A percentile compares a stretch with the other conserved stretches of the same genome.
These are phyloP conservation scores for Ellobius talpinus DNA, from an alignment of 2,113 vertebrate species.

Conservation along the genomic window DNA sequence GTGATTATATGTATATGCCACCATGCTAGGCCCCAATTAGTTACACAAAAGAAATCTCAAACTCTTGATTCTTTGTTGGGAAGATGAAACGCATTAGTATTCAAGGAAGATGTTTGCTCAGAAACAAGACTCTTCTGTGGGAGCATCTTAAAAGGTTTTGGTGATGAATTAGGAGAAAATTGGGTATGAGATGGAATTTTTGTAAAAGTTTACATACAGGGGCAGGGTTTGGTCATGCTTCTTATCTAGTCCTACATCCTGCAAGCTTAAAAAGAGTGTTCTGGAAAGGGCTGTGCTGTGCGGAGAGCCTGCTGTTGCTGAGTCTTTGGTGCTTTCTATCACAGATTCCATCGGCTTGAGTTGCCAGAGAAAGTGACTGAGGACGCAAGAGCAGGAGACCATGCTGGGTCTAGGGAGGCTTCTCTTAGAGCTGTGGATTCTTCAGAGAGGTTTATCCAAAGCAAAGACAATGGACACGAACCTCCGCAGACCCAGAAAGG, in stretches of 20 bases:
- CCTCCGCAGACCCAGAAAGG: neutral
- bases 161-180: neutral
- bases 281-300: neutral
- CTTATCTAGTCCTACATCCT: neutral
- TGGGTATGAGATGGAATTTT: neutral
- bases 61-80: conserved; percentile 35
- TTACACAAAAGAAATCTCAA: neutral
- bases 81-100: conserved; percentile 57
- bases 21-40: neutral
- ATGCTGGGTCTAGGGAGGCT: neutral
- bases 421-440: neutral
- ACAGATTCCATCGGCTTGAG: neutral
- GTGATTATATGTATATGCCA: neutral
- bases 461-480: neutral
- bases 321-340: neutral
- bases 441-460: conserved; percentile 5
- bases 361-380: conserved; percentile 2
- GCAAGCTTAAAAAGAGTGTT: neutral
- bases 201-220: conserved; percentile 20
- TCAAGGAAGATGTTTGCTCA: conserved; percentile 50
- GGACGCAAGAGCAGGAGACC: neutral
- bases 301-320: neutral
- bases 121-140: conserved; percentile 19
- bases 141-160: conserved; percentile 3
- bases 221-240: neutral